Evolutionary conservation across 2,113 vertebrate genomes (phyloP), one percentile per base, ranked within the genome.

Genomic region (Miniopterus natalensis): DNA sequence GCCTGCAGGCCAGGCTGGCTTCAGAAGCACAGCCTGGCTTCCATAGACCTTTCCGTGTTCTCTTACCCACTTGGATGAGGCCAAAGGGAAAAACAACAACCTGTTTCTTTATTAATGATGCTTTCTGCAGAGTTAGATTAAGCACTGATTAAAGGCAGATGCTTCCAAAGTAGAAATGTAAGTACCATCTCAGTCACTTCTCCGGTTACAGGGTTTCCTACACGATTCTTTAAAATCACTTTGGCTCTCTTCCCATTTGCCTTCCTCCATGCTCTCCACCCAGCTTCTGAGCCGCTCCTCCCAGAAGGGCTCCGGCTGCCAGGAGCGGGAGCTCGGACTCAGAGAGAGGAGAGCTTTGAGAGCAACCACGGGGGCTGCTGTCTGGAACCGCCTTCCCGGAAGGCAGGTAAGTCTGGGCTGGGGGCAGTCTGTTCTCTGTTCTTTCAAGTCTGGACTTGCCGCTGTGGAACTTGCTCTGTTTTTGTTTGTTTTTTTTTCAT

Each of bases 31-130:
- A 20, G 65, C 78, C 1, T 36, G 86, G 65, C 77, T 70, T 87
- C 71, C 47, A 84, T 12, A 77, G n/a, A 12, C 91, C 42, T 31
- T 96, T 90, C 93, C 45, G 21, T 94, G 36, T 45, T 25, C 36
- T 94, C 91, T 92, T 49, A 83, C 25, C 12, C 78, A 75, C 68
- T 18, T 83, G 57, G 92, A 98, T 97, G 81, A 95, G 49, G 88
- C 96, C 84, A 18, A 10, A 63, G 5, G 27, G 83, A 95, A 96
- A 4, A 94, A 95, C 70, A 88, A 29, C 25, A 31, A 53, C 96
- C 95, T 96, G 96, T 96, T 98, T 96, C 96, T 97, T 97, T 96
- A 97, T 97, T 95, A 98, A 88, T 93, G n/a, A 84, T 80, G 51
- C 65, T 97, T 97, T 98, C 93, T 97, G 42, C 96, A 96, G 95